Evolutionary conservation across 2,113 vertebrate species (phyloP).

Genomic region (Ammodytes dubius): DNA sequence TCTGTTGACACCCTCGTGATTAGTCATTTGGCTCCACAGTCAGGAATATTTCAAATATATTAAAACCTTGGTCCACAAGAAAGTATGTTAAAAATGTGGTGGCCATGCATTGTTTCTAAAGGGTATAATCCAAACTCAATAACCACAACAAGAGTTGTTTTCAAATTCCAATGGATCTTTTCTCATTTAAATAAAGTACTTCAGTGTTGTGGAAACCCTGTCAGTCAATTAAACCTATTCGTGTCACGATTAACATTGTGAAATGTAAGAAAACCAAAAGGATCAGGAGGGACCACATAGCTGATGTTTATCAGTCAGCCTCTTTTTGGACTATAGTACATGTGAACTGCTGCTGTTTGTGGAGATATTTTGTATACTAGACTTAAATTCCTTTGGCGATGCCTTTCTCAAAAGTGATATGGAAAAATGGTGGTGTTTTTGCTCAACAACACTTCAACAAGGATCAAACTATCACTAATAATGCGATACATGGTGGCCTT

Average conservation of each 20-base stretch:
- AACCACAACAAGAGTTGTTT: neutral
- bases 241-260: neutral
- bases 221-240: neutral
- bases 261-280: neutral
- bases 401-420: neutral
- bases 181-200: neutral
- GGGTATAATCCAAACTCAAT: neutral
- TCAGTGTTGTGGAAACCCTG: too few species aligned
- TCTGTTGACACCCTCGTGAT: neutral
- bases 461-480: neutral
- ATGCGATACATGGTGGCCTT: neutral
- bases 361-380: neutral
- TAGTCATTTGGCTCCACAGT: neutral
- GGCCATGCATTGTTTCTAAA: neutral
- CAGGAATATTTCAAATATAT: neutral
- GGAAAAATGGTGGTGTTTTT: neutral
- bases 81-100: neutral
- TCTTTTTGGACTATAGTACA: neutral
- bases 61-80: neutral
- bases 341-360: neutral
- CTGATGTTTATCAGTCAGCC: neutral
- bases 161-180: neutral
- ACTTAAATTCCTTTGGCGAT: neutral
- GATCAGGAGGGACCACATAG: neutral
- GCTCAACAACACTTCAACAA: neutral